phyloP scores from a whole-genome alignment of 2,113 vertebrate genomes.

The Holacanthus passer region DNA sequence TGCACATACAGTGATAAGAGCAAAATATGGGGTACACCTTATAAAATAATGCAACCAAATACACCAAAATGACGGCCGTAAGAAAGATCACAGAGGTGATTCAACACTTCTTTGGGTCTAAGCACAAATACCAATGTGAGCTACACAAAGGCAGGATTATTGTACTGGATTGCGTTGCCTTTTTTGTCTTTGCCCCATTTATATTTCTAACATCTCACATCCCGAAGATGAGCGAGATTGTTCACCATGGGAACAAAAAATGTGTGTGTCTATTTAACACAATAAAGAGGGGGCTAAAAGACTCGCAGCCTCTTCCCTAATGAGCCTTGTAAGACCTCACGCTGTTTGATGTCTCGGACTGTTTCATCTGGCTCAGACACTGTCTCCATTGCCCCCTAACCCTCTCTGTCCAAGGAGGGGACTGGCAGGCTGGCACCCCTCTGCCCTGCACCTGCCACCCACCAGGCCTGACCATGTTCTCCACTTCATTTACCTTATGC shows the following conservation, averaged over 20 bases:
- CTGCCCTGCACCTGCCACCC: slow-evolving; percentile 66
- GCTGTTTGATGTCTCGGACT: slow-evolving; percentile 65
- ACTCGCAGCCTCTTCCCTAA: slow-evolving; percentile 61
- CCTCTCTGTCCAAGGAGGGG: slow-evolving; percentile 52
- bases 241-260: slow-evolving; percentile 48
- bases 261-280: slow-evolving; percentile 54
- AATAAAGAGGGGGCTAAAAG: slow-evolving; percentile 37
- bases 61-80: background rate
- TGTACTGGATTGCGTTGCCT: background rate
- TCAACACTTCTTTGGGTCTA: background rate
- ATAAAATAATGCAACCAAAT: background rate
- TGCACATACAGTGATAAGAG: background rate
- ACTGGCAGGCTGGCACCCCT: slow-evolving; percentile 66
- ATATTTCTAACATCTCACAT: slow-evolving; percentile 18
- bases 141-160: background rate
- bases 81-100: background rate
- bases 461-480: slow-evolving; percentile 68
- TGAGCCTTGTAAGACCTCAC: slow-evolving; percentile 65
- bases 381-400: slow-evolving; percentile 65
- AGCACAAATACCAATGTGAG: background rate
- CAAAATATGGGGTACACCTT: background rate
- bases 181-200: background rate
- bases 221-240: slow-evolving; percentile 19
- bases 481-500: slow-evolving; percentile 76
- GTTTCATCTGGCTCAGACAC: slow-evolving; percentile 62